Base-by-base conservation (phyloP, 1,140 invertebrate genomes). In the Glossosoma conforme region DNA sequence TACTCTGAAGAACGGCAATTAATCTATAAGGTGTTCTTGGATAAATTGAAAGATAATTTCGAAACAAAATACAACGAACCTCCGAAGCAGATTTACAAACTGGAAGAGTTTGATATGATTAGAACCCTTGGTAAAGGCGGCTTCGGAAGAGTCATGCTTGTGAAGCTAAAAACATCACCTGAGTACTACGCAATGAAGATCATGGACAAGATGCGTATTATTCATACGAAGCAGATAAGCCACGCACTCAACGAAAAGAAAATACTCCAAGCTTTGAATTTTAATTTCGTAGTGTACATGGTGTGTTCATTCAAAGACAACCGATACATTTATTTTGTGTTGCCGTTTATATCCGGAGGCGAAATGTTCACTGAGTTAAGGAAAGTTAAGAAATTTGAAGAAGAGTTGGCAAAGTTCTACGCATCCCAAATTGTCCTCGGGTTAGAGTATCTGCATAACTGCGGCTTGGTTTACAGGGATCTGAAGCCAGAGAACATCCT, bases 401-500 rank as follows among this genome's bases (percentile, higher is more conserved):
- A 96, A 67, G 74, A 77, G 14, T 76, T 87, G 60, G 79, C 91
- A 2, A 84, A 83, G 60, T 98, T 98, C 75, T 98, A 97, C 69
- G 90, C 86, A 2, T 88, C 89, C 35, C 93, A 98, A 79, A 89
- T 97, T 15, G 76, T 90, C 28, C 71, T 97, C 49, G 91, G 86
- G 1, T 78, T 98, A 48, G 94, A 98, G 69, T 98, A 98, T 73
- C 75, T 98, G 24, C 96, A 98, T 65, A 80, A 85, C 59, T 83
- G 94, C 63, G 86, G 89, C 65, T 72, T 98, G 44, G 79, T 97
- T 37, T 97, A 97, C 66, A 78, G 94, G 33, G 93, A 98, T 77
- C 74, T 98, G 38, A 98, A 98, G 68, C 96, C 94, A 3, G 96
- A 98, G 75, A 98, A 98, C 73, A 85, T 98, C 56, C 76, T 98